phyloP scores from a whole-genome alignment of 2,797 vertebrate species.

The Paedocypris micromegethes region DNA sequence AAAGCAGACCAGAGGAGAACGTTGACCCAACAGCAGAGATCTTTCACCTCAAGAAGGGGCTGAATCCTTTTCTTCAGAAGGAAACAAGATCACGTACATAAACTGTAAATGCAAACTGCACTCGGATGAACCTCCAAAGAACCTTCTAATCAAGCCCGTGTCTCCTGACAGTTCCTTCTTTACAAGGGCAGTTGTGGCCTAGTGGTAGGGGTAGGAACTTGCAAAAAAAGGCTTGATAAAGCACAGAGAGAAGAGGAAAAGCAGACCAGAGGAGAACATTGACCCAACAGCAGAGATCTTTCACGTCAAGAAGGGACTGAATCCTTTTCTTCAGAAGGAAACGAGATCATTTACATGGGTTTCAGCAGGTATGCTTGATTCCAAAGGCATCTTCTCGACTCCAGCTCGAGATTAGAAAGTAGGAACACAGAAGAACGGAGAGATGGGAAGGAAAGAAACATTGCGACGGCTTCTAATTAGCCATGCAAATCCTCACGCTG shows the following conservation, averaged over 20 bases:
- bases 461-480: conserved; percentile 64
- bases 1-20: too few species aligned
- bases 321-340: conserved; percentile 36
- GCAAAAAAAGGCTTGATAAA: too few species aligned
- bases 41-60: conserved; percentile 9
- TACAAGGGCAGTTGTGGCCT: too few species aligned
- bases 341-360: conserved; percentile 58
- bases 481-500: conserved; percentile 69
- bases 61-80: conserved; percentile 5
- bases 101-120: conserved; percentile 31
- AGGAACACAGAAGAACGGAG: conserved; percentile 1
- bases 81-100: conserved; percentile 51
- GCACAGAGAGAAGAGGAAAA: too few species aligned
- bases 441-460: conserved; percentile 19
- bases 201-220: too few species aligned
- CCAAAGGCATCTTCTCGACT: conserved; percentile 50
- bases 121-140: conserved; percentile 37
- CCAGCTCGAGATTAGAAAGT: background rate
- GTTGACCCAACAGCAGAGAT: conserved; percentile 2
- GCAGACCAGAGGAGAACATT: too few species aligned
- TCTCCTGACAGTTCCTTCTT: conserved; percentile 36
- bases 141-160: conserved; percentile 25
- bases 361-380: conserved; percentile 66
- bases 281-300: conserved; percentile 18
- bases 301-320: conserved; percentile 6